Evolutionary conservation across 2,113 vertebrate species (phyloP).

Genomic region (Gymnogyps californianus): DNA sequence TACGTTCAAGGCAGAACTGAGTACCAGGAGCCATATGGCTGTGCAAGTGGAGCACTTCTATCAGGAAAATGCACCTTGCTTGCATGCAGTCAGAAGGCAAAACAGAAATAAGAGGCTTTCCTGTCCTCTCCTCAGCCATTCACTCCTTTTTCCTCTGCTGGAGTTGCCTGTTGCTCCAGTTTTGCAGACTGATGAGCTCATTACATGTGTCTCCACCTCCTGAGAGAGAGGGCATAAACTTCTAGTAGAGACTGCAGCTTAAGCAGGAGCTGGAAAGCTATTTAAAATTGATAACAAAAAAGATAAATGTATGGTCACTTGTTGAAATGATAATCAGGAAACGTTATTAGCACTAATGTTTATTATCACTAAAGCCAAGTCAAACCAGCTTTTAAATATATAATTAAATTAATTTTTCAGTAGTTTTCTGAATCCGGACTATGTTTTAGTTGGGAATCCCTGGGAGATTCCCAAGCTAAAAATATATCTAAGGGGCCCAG

Average conservation of each 20-base stretch:
- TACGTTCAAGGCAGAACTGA: neutral
- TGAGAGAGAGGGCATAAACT: neutral
- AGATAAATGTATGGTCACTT: neutral
- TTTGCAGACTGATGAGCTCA: neutral
- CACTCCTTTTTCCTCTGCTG: neutral
- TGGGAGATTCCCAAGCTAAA: neutral
- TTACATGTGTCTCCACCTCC: neutral
- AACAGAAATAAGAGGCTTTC: neutral
- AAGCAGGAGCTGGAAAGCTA: neutral
- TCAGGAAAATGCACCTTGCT: neutral
- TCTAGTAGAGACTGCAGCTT: neutral
- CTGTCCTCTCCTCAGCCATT: neutral
- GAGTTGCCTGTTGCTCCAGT: neutral
- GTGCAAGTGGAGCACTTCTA: neutral
- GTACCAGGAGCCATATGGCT: neutral
- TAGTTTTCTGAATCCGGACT: neutral
- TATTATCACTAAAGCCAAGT: neutral
- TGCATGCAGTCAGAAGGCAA: neutral
- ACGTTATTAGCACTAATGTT: neutral
- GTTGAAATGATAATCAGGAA: neutral
- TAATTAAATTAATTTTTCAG: neutral
- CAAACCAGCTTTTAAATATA: neutral
- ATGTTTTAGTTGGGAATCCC: neutral
- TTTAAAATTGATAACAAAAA: neutral
- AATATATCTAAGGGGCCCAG: neutral